phyloP scores from a whole-genome alignment of 1,140 invertebrate species.

The Rhopalosiphum padi region DNA sequence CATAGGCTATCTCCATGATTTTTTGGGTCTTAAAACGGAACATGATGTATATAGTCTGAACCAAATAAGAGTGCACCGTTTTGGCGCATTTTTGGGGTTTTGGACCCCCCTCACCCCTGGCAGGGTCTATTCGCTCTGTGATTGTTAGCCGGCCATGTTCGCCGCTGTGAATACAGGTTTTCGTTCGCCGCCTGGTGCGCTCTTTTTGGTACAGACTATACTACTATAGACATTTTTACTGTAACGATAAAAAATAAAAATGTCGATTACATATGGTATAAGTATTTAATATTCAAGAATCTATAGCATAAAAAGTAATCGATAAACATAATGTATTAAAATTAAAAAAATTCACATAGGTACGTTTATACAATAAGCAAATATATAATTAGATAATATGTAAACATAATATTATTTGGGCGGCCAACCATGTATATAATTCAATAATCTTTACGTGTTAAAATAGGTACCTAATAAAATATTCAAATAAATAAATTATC shows the following conservation, averaged over 20 bases:
- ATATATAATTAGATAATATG: not conserved
- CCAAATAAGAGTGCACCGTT: too few species aligned
- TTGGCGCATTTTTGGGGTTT: too few species aligned
- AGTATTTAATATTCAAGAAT: not conserved
- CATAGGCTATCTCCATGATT: too few species aligned
- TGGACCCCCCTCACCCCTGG: too few species aligned
- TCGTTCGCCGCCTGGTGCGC: too few species aligned
- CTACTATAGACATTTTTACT: not conserved
- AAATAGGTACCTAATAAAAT: not conserved
- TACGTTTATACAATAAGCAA: not conserved
- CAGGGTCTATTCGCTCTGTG: too few species aligned
- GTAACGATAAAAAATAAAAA: not conserved
- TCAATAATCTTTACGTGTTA: conserved; percentile 8
- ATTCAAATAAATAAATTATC: conserved; percentile 12
- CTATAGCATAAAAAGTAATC: not conserved
- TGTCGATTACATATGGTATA: not conserved
- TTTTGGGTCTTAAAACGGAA: too few species aligned
- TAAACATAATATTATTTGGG: not conserved
- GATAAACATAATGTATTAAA: conserved; percentile 32
- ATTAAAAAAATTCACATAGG: conserved; percentile 25
- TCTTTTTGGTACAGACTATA: too few species aligned
- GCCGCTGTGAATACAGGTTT: too few species aligned
- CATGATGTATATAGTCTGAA: too few species aligned
- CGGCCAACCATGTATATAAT: not conserved
- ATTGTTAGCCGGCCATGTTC: too few species aligned